Evolutionary conservation across 2,113 vertebrate species (phyloP).

Genomic region (Oncorhynchus tshawytscha): DNA sequence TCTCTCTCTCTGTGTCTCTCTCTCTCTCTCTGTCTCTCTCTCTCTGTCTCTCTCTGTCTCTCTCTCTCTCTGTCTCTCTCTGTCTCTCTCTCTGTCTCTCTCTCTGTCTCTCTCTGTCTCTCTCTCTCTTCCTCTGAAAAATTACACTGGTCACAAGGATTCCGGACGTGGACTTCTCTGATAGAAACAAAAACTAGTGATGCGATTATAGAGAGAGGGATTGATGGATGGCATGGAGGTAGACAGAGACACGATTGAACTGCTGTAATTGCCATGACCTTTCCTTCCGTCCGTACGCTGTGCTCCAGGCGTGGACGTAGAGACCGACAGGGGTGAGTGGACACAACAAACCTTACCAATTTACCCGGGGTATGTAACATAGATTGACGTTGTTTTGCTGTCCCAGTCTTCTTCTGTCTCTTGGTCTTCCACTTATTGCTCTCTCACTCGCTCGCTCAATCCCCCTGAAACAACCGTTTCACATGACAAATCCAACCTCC

Average conservation of each 20-base stretch:
- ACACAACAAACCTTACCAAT: slow-evolving; percentile 5
- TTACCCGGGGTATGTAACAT: not conserved
- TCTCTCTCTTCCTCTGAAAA: slow-evolving; percentile 39
- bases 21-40: not conserved
- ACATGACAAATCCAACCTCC: not conserved
- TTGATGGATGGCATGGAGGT: slow-evolving; percentile 21
- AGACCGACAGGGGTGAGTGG: not conserved
- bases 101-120: not conserved
- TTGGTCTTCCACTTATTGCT: not conserved
- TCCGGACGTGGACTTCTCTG: slow-evolving; percentile 40
- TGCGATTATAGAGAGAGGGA: slow-evolving; percentile 19
- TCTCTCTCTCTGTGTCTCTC: too few species aligned
- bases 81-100: not conserved
- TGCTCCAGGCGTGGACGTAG: slow-evolving; percentile 14
- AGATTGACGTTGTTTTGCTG: not conserved
- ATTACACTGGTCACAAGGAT: slow-evolving; percentile 12
- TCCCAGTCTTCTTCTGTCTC: not conserved
- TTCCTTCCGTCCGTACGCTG: slow-evolving; percentile 36
- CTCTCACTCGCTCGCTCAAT: not conserved
- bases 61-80: not conserved
- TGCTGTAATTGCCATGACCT: slow-evolving; percentile 45
- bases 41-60: not conserved
- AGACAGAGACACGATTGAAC: slow-evolving; percentile 32
- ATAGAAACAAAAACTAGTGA: slow-evolving; percentile 8
- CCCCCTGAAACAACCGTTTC: not conserved